phyloP scores from a whole-genome alignment of 2,797 vertebrate species.

The Parauchenoglanis punctatus region DNA sequence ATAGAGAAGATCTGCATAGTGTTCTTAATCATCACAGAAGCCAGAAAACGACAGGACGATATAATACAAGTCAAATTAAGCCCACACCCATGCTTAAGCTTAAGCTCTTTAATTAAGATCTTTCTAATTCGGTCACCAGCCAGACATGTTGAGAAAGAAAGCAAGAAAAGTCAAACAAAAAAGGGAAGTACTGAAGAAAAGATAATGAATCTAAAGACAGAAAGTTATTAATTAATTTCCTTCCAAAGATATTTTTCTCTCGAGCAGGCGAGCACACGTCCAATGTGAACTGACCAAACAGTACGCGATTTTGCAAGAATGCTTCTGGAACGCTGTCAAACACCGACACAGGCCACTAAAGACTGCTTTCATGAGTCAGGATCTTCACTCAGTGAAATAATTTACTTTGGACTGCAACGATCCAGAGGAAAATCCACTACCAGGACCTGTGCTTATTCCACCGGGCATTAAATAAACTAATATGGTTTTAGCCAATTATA shows the following conservation, averaged over 20 bases:
- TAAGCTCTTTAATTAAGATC: too few relatives aligned
- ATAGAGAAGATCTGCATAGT: background rate
- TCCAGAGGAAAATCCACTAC: background rate
- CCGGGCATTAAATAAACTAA: background rate
- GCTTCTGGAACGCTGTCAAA: constrained; percentile 70
- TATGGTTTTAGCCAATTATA: background rate
- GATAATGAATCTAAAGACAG: too few relatives aligned
- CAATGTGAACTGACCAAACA: background rate
- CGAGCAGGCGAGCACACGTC: too few relatives aligned
- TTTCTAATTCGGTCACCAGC: too few relatives aligned
- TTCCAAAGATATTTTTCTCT: too few relatives aligned
- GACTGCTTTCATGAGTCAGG: background rate
- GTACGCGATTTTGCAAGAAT: background rate
- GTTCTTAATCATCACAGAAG: too few relatives aligned
- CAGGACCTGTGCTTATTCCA: background rate
- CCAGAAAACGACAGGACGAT: background rate
- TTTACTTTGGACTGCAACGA: constrained; percentile 20
- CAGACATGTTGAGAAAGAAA: too few relatives aligned
- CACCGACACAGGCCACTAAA: constrained; percentile 59
- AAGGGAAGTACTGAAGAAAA: too few relatives aligned
- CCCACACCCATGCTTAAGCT: too few relatives aligned
- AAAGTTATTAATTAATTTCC: too few relatives aligned
- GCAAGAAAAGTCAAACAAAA: too few relatives aligned
- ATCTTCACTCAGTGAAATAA: background rate
- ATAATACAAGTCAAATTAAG: background rate